Percentiles rank a stretch among this genome's conserved stretches.
These are phyloP conservation scores for Cricetomys ansorgei DNA, from an alignment of 2,113 vertebrate species.

Conservation along the genomic window DNA sequence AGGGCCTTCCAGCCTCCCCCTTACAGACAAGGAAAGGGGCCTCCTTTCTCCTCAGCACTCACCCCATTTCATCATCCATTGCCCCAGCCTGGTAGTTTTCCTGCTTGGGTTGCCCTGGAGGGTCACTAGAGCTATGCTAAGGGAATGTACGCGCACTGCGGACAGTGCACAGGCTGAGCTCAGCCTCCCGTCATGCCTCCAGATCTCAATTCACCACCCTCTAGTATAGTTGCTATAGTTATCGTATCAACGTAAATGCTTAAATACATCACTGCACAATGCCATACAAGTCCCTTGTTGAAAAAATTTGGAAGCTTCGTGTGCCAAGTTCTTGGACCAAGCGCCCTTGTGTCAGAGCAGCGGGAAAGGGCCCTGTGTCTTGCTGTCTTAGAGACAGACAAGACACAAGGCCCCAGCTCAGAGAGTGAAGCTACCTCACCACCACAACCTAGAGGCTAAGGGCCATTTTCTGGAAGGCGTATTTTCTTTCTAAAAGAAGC, in stretches of 20 bases:
- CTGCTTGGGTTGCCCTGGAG: background rate
- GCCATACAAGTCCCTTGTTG: background rate
- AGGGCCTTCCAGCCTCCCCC: background rate
- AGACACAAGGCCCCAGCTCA: fast-evolving
- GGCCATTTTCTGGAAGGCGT: background rate
- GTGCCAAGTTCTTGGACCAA: background rate
- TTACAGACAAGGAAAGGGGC: background rate
- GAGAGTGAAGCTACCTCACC: fast-evolving
- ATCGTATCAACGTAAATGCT: background rate
- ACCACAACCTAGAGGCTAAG: background rate
- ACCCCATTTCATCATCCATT: background rate
- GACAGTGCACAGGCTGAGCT: too few species aligned
- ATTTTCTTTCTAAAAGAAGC: conserved; percentile 29
- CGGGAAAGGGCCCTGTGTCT: background rate
- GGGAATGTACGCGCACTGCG: too few species aligned
- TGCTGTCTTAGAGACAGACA: background rate
- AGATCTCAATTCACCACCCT: background rate
- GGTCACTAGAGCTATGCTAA: background rate
- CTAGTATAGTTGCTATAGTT: background rate
- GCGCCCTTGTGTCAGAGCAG: background rate
- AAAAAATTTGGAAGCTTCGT: background rate
- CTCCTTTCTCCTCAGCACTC: background rate
- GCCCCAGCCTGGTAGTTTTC: background rate
- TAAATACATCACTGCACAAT: background rate
- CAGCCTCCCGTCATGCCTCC: background rate